These are phyloP conservation scores for Xestia sexstrigata DNA, from an alignment of 2,888 invertebrate genomes.

Conservation along the genomic window DNA sequence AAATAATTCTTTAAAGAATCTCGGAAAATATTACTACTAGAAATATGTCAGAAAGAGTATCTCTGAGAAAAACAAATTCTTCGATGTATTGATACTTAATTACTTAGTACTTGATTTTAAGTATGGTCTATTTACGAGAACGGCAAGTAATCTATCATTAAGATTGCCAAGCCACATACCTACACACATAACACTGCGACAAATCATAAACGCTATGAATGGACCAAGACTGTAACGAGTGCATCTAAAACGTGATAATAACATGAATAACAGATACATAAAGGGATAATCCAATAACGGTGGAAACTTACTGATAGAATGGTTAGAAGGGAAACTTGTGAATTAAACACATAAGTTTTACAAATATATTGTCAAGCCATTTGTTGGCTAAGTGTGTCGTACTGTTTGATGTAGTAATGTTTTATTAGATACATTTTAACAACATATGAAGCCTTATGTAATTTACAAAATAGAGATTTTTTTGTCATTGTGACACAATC, in stretches of 20 bases:
- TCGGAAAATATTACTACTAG: conserved; percentile 1
- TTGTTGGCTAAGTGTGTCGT: conserved; percentile 9
- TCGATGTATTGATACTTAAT: conserved; percentile 6
- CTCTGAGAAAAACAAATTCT: neutral
- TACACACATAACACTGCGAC: conserved; percentile 7
- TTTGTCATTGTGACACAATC: conserved; percentile 1
- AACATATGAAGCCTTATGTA: neutral
- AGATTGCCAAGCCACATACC: conserved; percentile 28
- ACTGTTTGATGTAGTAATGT: conserved; percentile 11
- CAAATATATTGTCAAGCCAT: conserved; percentile 40
- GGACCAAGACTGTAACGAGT: conserved; percentile 19
- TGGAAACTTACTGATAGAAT: conserved; percentile 54
- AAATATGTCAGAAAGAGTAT: neutral
- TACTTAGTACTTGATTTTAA: conserved; percentile 1
- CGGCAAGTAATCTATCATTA: conserved; percentile 24
- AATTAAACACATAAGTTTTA: conserved; percentile 49
- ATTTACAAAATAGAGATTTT: neutral
- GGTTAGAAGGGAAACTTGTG: conserved; percentile 36
- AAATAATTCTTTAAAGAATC: neutral
- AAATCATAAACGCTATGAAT: conserved; percentile 44
- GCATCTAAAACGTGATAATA: conserved; percentile 43
- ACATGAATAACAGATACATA: conserved; percentile 36
- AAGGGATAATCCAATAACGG: conserved; percentile 39
- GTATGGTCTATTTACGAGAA: conserved; percentile 21
- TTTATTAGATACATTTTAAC: neutral